Percentiles rank a stretch among this genome's conserved stretches.
Conservation (phyloP, 2,113 vertebrate genomes). For the Microtus richardsoni region DNA sequence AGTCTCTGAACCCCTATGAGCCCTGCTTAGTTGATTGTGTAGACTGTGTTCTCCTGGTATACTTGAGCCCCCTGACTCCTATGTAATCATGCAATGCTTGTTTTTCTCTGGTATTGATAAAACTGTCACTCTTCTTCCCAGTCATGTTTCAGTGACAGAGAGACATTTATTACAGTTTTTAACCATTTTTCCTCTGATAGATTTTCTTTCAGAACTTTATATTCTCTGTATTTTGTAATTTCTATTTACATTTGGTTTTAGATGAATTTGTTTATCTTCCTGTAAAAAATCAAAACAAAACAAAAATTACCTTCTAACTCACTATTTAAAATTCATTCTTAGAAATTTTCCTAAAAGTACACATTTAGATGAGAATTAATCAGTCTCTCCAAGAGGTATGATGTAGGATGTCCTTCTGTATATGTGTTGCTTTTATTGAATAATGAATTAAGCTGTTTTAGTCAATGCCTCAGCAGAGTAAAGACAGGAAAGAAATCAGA, state of each 20-base stretch:
- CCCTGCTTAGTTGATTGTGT: neutral
- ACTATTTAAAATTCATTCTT: neutral
- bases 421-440: too few species aligned
- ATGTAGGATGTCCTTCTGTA: too few species aligned
- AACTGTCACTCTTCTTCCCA: neutral
- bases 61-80: neutral
- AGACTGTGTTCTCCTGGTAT: neutral
- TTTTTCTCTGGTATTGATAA: neutral
- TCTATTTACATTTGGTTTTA: neutral
- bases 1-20: neutral
- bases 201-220: neutral
- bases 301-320: neutral
- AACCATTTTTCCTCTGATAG: neutral
- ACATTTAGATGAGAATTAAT: neutral
- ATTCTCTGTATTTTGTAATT: neutral
- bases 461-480: too few species aligned
- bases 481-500: too few species aligned
- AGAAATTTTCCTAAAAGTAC: conserved; percentile 10
- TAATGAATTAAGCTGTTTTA: too few species aligned
- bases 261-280: neutral
- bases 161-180: neutral
- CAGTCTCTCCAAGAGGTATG: too few species aligned
- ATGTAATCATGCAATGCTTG: neutral
- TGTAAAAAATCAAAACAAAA: neutral
- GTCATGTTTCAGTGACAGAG: neutral